phyloP scores from a whole-genome alignment of 2,797 vertebrate species.

The Myotis planiceps region DNA sequence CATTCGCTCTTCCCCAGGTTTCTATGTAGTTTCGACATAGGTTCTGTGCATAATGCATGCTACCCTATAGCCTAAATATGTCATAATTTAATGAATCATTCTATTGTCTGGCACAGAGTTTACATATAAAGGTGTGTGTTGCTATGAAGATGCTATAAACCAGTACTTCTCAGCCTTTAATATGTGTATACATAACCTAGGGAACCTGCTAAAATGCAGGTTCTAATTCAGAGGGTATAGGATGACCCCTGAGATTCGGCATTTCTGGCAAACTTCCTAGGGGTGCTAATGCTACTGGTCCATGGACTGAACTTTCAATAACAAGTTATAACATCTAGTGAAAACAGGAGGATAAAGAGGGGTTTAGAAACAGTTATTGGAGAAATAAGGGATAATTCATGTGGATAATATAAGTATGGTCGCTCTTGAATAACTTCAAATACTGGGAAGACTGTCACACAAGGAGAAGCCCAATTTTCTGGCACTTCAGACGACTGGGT shows the following conservation, averaged over 20 bases:
- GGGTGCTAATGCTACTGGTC: background rate
- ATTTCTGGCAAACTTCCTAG: background rate
- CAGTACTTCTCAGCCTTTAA: background rate
- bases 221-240: background rate
- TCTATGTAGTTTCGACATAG: background rate
- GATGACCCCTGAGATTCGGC: background rate
- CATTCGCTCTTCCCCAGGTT: background rate
- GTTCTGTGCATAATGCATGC: background rate
- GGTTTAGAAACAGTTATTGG: background rate
- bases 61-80: background rate
- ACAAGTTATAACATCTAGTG: background rate
- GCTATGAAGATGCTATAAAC: background rate
- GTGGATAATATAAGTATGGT: background rate
- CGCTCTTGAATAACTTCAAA: background rate
- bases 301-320: background rate
- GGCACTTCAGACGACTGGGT: background rate
- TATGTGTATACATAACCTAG: background rate
- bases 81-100: constrained; percentile 35
- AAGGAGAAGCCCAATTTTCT: background rate
- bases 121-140: background rate
- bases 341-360: background rate
- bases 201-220: background rate
- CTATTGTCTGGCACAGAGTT: background rate
- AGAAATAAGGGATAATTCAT: background rate
- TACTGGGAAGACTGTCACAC: constrained; percentile 13